Evolutionary conservation across 2,888 invertebrate species (phyloP), one percentile per base, ranked within the genome.

Genomic region (Sminthurinus aureus): DNA sequence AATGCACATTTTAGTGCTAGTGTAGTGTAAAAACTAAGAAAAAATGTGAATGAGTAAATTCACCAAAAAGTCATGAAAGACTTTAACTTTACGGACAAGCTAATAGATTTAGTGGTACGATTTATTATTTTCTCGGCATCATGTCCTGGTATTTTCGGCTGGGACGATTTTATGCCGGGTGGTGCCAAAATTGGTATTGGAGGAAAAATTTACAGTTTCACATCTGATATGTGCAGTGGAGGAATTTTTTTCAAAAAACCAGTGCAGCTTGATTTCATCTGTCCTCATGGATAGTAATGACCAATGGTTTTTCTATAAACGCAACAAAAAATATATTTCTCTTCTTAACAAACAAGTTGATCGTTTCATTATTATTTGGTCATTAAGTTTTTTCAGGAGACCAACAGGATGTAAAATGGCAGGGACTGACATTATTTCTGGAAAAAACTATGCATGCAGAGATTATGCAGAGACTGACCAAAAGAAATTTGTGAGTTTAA

Each of bases 221-320:
- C 80, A 12, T 71, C 73, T 9, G 80, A 81, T 18, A 13, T 73
- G n/a, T 81, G 80, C 52, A 73, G 73, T 9, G 80, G 80, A 13
- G 80, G 80, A 9, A 22, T 81, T 24, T 81, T 81, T 73, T 81
- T 81, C 58, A 71, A 71, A 71, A n/a, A 73, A 26, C 80, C 80
- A 0, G 80, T 81, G 9, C 52, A 71, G 50, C 15, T 81, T 11
- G 58, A 81, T 18, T 26, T 52, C 3, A 22, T 81, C 26, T 81
- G 80, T 24, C 15, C 20, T 20, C 80, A 81, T 58, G 80, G 80
- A n/a, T 81, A 81, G 80, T 81, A 52, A 79, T 58, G 9, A 58
- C 18, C 13, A 71, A 8, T n/a, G n/a, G n/a, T 58, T 58, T 58
- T 13, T 9, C 58, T 6, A 15, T 66, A 20, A 38, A 38, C 6